phyloP scores from a whole-genome alignment of 2,797 vertebrate species.

The Pangasius larnaudii region DNA sequence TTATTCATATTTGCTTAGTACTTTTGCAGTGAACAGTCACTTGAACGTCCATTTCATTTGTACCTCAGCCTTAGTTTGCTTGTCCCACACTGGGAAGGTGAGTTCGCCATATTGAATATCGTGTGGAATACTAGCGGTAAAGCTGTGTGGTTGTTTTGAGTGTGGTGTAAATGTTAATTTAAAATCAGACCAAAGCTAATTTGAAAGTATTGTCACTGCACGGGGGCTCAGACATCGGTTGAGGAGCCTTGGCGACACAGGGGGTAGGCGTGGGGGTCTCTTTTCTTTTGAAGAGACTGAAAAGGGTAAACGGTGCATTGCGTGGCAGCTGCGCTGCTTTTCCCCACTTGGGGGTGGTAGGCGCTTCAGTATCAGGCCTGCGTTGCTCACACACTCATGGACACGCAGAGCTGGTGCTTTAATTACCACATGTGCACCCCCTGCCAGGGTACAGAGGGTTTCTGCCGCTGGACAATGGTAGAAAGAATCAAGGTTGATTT shows the following conservation, averaged over 20 bases:
- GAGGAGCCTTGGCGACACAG: slow-evolving; percentile 68
- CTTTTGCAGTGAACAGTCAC: neutral
- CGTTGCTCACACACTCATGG: slow-evolving; percentile 60
- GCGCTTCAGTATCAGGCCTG: slow-evolving; percentile 82
- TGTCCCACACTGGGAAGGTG: slow-evolving; percentile 14
- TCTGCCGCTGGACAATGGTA: slow-evolving; percentile 75
- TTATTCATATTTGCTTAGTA: neutral
- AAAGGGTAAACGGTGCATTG: slow-evolving; percentile 76
- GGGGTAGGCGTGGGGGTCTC: slow-evolving; percentile 74
- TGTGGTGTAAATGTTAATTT: slow-evolving; percentile 14
- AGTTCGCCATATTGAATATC: neutral
- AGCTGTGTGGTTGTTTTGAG: no score
- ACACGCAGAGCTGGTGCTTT: slow-evolving; percentile 75
- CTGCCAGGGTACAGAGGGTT: slow-evolving; percentile 55
- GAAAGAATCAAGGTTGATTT: slow-evolving; percentile 61
- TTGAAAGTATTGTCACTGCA: slow-evolving; percentile 38
- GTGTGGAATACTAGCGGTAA: neutral
- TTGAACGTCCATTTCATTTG: slow-evolving; percentile 38
- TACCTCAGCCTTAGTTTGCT: slow-evolving; percentile 34
- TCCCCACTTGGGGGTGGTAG: slow-evolving; percentile 98
- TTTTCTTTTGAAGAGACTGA: slow-evolving; percentile 78
- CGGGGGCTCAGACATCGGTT: slow-evolving; percentile 46
- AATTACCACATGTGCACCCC: slow-evolving; percentile 74
- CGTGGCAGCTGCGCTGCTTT: slow-evolving; percentile 86
- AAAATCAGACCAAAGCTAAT: slow-evolving; percentile 30